Evolutionary conservation across 2,888 invertebrate species (phyloP), one percentile per base, ranked within the genome.

Genomic region (Zootermopsis nevadensis): DNA sequence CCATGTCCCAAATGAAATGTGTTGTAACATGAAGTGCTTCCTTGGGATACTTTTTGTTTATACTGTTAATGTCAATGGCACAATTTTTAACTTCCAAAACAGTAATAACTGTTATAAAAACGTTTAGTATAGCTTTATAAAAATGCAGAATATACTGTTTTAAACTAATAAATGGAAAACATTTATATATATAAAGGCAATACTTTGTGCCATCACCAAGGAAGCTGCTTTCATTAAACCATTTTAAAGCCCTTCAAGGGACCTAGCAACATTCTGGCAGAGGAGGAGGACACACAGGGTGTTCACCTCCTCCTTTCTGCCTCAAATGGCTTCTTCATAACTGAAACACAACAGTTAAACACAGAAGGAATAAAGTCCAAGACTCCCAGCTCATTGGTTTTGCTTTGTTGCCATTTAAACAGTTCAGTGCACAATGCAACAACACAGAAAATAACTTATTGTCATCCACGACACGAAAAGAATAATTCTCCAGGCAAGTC

Each of bases 361-460:
- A 79, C 38, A 79, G 35, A 79, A 60, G 79, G 79, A 79, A 79
- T 66, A 60, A 27, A 53, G 27, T 33, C 31, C 30, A 53, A 55
- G 60, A 22, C 55, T 77, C 79, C 79, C 60, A 35, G 33, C 27
- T 66, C 79, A 79, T 79, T 66, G 79, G 60, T 33, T 27, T 30
- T 76, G 19, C 22, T 42, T 30, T 76, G 33, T 33, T 42, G 55
- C 55, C 77, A 77, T 30, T 42, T 42, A 77, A 60, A 77, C 38
- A 53, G 42, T 53, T 33, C 66, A 66, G 53, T 24, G 55, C 67
- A 66, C 42, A 79, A 67, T 55, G 38, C 42, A 66, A 74, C 48
- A 77, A 82, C 79, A 76, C 60, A 35, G 35, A 80, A 80, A 83
- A 53, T 66, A 80, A 80, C 79, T 83, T 83, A 83, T 83, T 83